Conservation (phyloP, 2,888 invertebrate species). For the Amaurobius ferox region DNA sequence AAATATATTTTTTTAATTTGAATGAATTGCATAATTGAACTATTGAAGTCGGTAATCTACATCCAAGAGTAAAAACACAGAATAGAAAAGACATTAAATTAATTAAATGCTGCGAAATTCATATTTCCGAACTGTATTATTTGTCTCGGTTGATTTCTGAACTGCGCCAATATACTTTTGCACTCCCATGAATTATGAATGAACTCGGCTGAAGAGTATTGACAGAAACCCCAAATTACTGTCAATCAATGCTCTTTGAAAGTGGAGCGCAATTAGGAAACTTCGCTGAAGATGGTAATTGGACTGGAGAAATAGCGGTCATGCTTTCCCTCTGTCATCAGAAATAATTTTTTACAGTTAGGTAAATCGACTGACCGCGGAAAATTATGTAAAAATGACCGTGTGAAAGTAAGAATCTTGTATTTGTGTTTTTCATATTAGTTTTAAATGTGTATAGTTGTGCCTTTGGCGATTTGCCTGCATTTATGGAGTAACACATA, state of each 20-base stretch:
- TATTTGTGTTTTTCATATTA: no score
- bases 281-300: neutral
- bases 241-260: neutral
- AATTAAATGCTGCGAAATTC: no score
- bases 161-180: neutral
- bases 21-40: no score
- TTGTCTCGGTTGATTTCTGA: no score
- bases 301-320: neutral
- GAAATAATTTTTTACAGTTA: neutral
- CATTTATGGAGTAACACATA: no score
- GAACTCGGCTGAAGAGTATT: neutral
- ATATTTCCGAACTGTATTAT: no score
- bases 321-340: neutral
- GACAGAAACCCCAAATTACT: neutral
- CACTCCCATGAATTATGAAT: neutral
- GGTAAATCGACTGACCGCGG: neutral
- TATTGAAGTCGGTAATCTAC: no score
- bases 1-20: no score
- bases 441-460: no score
- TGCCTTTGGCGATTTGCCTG: no score
- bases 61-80: no score
- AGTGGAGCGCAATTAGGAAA: neutral
- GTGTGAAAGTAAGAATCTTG: neutral
- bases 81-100: no score
- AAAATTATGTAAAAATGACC: neutral